Conservation (phyloP, 2,113 vertebrate species). For the Oryzias melastigma region DNA sequence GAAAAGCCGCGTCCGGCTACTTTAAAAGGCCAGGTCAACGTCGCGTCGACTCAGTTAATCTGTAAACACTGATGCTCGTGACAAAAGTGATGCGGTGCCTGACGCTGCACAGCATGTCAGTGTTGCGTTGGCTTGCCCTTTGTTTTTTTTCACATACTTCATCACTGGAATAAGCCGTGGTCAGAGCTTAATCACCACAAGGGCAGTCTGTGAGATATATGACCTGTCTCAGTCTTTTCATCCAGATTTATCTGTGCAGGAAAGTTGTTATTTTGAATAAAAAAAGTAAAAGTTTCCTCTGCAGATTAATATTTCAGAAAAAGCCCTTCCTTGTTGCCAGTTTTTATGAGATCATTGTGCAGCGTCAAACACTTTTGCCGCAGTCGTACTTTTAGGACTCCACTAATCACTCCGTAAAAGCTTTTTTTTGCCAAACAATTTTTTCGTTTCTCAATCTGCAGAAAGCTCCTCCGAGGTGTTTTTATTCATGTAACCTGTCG, state of each 20-base stretch:
- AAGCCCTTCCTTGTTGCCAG: constrained; percentile 72
- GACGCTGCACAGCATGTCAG: constrained; percentile 41
- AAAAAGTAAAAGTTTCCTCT: constrained; percentile 19
- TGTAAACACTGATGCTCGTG: constrained; percentile 40
- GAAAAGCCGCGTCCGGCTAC: constrained; percentile 38
- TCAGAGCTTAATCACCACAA: constrained; percentile 55
- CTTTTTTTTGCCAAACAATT: constrained; percentile 30
- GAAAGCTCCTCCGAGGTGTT: neutral
- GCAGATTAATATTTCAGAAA: constrained; percentile 71
- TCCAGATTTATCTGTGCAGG: constrained; percentile 48
- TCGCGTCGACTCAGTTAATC: constrained; percentile 20
- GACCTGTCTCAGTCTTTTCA: constrained; percentile 44
- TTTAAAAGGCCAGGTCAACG: constrained; percentile 29
- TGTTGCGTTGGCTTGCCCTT: constrained; percentile 42
- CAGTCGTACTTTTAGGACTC: constrained; percentile 44
- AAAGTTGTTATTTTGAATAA: constrained; percentile 22
- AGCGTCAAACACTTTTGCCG: constrained; percentile 66
- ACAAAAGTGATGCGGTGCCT: constrained; percentile 49
- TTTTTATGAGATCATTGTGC: constrained; percentile 77
- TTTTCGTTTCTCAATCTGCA: constrained; percentile 18
- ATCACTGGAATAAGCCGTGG: constrained; percentile 36
- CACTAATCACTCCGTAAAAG: constrained; percentile 50
- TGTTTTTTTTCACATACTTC: constrained; percentile 54
- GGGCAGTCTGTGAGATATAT: constrained; percentile 39
- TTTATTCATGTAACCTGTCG: constrained; percentile 16